A percentile compares a stretch with the other conserved stretches of the same genome.
phyloP scores from a whole-genome alignment of 2,888 invertebrate species.

The Heliconius aoede region DNA sequence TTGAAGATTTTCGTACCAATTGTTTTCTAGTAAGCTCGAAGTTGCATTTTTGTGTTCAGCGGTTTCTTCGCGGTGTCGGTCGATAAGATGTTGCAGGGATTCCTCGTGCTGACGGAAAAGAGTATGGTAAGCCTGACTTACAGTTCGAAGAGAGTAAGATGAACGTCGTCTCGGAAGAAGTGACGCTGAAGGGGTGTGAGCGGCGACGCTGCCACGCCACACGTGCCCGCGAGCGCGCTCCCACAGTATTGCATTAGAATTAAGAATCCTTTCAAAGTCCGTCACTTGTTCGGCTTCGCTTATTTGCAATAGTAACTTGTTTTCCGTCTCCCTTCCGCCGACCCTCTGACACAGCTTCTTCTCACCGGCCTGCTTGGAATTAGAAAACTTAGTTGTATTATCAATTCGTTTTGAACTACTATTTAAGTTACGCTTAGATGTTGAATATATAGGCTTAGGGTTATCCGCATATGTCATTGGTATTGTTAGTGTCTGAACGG shows the following conservation, averaged over 20 bases:
- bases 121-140: constrained; percentile 75
- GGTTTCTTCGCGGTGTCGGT: constrained; percentile 65
- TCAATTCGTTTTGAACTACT: constrained; percentile 57
- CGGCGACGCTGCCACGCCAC: constrained; percentile 68
- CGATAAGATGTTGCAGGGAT: constrained; percentile 73
- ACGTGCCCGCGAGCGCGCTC: constrained; percentile 72
- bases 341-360: constrained; percentile 75
- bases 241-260: constrained; percentile 82
- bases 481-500: constrained; percentile 73
- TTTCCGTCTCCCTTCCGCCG: constrained; percentile 78
- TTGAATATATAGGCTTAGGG: constrained; percentile 64
- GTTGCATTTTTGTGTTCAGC: constrained; percentile 55
- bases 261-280: constrained; percentile 86
- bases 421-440: constrained; percentile 63
- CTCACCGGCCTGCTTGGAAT: constrained; percentile 78
- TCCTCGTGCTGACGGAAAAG: constrained; percentile 78
- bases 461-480: constrained; percentile 76
- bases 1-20: constrained; percentile 73
- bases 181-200: constrained; percentile 65
- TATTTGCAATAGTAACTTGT: constrained; percentile 82
- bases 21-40: constrained; percentile 63
- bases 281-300: constrained; percentile 85
- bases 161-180: constrained; percentile 68
- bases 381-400: constrained; percentile 72
- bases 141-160: constrained; percentile 73